Evolutionary conservation across 2,888 invertebrate genomes (phyloP).

Genomic region (Xestia xanthographa): DNA sequence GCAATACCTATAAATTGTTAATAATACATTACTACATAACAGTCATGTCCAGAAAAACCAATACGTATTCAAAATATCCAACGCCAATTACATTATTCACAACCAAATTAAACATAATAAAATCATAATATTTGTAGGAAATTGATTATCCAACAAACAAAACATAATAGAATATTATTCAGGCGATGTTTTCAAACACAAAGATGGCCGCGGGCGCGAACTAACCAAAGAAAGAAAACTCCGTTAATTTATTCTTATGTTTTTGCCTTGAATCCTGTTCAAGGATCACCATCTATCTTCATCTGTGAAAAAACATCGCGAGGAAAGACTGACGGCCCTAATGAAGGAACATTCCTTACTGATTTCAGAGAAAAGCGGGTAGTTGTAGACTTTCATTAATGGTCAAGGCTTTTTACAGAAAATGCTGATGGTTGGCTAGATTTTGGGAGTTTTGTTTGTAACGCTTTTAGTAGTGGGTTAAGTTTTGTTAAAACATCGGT

Average conservation of each 20-base stretch:
- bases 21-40: neutral
- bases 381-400: constrained; percentile 59
- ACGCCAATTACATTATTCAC: neutral
- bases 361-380: constrained; percentile 64
- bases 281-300: constrained; percentile 76
- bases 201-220: constrained; percentile 25
- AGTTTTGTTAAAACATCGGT: neutral
- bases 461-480: neutral
- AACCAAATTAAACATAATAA: neutral
- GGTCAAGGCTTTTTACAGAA: constrained; percentile 41
- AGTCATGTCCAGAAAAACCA: neutral
- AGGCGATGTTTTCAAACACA: constrained; percentile 17
- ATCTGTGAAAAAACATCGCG: constrained; percentile 72
- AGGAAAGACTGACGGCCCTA: constrained; percentile 71
- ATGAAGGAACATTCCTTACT: constrained; percentile 71
- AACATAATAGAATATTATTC: constrained; percentile 13
- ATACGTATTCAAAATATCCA: no score
- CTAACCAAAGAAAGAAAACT: constrained; percentile 58
- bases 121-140: neutral
- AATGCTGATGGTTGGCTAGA: neutral
- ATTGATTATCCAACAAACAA: neutral
- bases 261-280: constrained; percentile 66
- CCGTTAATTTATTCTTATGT: constrained; percentile 69
- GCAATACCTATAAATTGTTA: neutral
- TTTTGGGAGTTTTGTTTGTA: neutral